Conservation (phyloP, 2,888 invertebrate species). For the Laspeyria flexula region DNA sequence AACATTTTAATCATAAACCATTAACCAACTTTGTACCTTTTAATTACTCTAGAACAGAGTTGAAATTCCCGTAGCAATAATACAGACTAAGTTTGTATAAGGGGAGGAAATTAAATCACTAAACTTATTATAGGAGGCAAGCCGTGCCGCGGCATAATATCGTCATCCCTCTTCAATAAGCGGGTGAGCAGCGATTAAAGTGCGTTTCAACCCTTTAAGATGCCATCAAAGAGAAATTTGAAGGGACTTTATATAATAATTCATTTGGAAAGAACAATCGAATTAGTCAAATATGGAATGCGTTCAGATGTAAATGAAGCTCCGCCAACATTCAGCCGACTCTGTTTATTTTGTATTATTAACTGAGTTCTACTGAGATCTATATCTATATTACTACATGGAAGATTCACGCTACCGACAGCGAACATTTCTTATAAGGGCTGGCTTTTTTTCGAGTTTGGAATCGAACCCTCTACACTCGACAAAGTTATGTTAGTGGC, state of each 20-base stretch:
- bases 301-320: conserved; percentile 14
- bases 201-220: conserved; percentile 38
- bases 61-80: conserved; percentile 10
- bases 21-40: background rate
- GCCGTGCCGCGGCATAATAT: conserved; percentile 53
- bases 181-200: conserved; percentile 39
- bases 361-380: too few relatives aligned
- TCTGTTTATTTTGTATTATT: too few relatives aligned
- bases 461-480: too few relatives aligned
- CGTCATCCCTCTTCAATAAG: conserved; percentile 30
- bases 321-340: too few relatives aligned
- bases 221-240: conserved; percentile 31
- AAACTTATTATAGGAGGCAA: conserved; percentile 52
- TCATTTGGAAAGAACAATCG: conserved; percentile 34
- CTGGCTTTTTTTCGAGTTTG: too few relatives aligned
- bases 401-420: too few relatives aligned
- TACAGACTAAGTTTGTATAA: conserved; percentile 21
- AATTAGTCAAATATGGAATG: conserved; percentile 17
- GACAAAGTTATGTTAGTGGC: too few relatives aligned
- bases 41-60: conserved; percentile 11
- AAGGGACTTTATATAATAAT: conserved; percentile 25
- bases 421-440: too few relatives aligned
- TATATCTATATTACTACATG: too few relatives aligned
- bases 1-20: conserved; percentile 20
- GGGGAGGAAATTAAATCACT: conserved; percentile 59